Percentiles rank a stretch among this genome's conserved stretches.
Evolutionary conservation across 2,797 vertebrate species (phyloP).

Genomic region (Molossus molossus): DNA sequence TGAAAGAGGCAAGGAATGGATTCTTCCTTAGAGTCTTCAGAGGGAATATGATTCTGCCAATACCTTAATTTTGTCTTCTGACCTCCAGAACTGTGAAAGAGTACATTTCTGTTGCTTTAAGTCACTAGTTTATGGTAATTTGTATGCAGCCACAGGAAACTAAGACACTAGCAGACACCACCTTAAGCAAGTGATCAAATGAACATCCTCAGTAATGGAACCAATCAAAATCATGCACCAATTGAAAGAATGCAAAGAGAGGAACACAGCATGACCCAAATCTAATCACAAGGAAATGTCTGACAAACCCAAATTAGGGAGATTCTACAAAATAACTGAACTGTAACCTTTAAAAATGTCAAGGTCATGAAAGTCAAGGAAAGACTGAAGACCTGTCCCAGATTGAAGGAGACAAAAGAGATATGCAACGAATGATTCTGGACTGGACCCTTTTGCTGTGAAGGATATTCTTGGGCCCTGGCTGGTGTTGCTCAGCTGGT

Average conservation of each 20-base stretch:
- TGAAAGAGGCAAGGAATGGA: not conserved
- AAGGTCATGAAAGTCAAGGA: constrained; percentile 19
- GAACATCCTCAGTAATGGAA: not conserved
- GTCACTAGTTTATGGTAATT: not conserved
- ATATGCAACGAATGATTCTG: not conserved
- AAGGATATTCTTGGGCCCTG: not conserved
- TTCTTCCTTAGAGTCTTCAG: not conserved
- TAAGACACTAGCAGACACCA: not conserved
- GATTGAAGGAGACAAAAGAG: not conserved
- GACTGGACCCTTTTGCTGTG: not conserved
- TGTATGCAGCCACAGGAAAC: not conserved
- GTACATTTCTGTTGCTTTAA: not conserved
- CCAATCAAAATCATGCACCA: not conserved
- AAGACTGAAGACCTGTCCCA: not conserved
- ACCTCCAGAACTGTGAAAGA: not conserved
- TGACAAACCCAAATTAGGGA: not conserved
- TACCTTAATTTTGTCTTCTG: constrained; percentile 1
- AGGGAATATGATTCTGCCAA: not conserved
- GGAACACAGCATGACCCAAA: not conserved
- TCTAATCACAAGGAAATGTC: not conserved
- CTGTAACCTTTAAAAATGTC: constrained; percentile 4
- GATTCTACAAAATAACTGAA: not conserved
- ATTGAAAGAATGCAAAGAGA: not conserved
- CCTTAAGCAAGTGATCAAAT: not conserved
- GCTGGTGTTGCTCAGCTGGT: not conserved